Evolutionary conservation across 2,888 invertebrate genomes (phyloP).

Genomic region (Hedya salicella): DNA sequence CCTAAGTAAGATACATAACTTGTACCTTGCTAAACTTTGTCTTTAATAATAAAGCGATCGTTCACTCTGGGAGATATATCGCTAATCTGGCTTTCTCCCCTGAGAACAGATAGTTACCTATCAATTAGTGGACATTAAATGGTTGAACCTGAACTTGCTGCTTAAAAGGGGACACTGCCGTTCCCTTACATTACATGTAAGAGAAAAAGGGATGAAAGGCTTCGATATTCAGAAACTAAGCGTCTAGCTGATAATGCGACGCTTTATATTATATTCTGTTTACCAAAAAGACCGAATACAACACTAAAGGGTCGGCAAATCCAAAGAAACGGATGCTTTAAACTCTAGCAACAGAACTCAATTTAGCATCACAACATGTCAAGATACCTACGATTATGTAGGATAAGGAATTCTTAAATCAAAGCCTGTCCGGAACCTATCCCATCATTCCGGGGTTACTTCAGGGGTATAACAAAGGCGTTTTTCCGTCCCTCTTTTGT

Average conservation of each 20-base stretch:
- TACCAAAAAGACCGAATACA: constrained; percentile 15
- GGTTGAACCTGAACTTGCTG: neutral
- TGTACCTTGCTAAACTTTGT: constrained; percentile 22
- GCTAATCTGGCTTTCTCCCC: constrained; percentile 37
- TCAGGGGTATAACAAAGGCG: constrained; percentile 42
- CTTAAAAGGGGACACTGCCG: neutral
- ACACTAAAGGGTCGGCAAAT: neutral
- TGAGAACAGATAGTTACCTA: constrained; percentile 36
- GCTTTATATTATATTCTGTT: constrained; percentile 13
- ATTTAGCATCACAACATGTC: constrained; percentile 8
- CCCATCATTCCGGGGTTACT: constrained; percentile 39
- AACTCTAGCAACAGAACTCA: constrained; percentile 13
- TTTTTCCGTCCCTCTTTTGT: constrained; percentile 40
- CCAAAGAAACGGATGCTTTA: neutral
- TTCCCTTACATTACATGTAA: neutral
- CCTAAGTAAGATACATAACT: constrained; percentile 22
- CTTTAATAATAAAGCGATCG: constrained; percentile 39
- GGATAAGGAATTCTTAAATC: constrained; percentile 40
- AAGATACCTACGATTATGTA: constrained; percentile 31
- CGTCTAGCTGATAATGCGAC: neutral
- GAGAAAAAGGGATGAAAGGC: neutral
- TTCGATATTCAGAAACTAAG: constrained; percentile 1
- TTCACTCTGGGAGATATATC: constrained; percentile 37
- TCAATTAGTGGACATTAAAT: constrained; percentile 27
- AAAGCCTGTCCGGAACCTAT: constrained; percentile 40